Evolutionary conservation across 2,888 invertebrate genomes (phyloP).

Genomic region (Drosophila atroscutellata): DNA sequence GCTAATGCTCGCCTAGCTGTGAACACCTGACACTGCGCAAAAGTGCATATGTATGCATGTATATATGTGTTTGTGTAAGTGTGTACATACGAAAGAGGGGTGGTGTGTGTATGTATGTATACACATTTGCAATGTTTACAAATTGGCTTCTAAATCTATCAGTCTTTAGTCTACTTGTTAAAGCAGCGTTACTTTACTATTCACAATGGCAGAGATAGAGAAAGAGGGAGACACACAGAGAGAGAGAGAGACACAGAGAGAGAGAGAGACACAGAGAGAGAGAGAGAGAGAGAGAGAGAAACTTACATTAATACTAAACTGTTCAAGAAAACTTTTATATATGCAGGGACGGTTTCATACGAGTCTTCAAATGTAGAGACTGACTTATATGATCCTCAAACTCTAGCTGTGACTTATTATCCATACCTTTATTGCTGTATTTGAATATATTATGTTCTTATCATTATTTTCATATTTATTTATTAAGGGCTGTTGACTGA

Average conservation of each 20-base stretch:
- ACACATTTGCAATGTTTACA: conserved; percentile 2
- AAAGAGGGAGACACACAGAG: no score
- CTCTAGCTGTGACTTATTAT: not conserved
- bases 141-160: not conserved
- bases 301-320: not conserved
- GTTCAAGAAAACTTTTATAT: not conserved
- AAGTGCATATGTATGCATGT: conserved; percentile 17
- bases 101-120: conserved; percentile 6
- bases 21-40: conserved; percentile 53
- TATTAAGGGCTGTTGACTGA: no score
- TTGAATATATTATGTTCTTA: not conserved
- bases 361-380: not conserved
- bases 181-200: not conserved
- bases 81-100: conserved; percentile 8
- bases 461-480: not conserved
- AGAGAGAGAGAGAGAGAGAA: not conserved
- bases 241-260: not conserved
- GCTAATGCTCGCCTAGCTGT: conserved; percentile 46
- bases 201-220: not conserved
- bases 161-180: not conserved
- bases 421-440: not conserved
- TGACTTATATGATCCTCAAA: not conserved
- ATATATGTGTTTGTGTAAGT: not conserved
- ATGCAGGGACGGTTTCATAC: not conserved
- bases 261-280: not conserved